A percentile compares a stretch with the other conserved stretches of the same genome.
phyloP scores from a whole-genome alignment of 2,888 invertebrate genomes.

The Hyposoter didymator region DNA sequence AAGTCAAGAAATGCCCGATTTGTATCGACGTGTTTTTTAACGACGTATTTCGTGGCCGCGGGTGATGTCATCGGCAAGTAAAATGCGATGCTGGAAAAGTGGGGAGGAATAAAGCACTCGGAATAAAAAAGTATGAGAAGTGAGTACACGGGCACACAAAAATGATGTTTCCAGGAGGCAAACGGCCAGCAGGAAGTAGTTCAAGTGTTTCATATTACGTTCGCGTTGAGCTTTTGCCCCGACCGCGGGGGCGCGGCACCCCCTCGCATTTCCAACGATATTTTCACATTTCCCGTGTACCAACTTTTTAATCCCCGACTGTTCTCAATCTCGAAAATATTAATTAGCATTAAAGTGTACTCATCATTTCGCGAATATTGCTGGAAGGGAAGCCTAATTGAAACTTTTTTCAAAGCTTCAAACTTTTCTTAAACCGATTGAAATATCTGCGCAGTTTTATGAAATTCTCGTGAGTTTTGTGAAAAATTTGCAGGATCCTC shows the following conservation, averaged over 20 bases:
- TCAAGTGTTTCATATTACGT: conserved; percentile 72
- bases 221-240: conserved; percentile 48
- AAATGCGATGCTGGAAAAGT: conserved; percentile 51
- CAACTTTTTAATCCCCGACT: conserved; percentile 60
- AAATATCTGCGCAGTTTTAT: neutral
- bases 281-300: conserved; percentile 63
- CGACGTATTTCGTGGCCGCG: conserved; percentile 32
- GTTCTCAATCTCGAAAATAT: conserved; percentile 60
- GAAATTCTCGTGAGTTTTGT: neutral
- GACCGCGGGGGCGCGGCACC: conserved; percentile 2
- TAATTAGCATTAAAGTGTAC: conserved; percentile 57
- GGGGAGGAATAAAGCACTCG: conserved; percentile 19
- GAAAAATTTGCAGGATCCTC: neutral
- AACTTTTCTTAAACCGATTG: conserved; percentile 31
- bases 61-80: conserved; percentile 55
- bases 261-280: conserved; percentile 41
- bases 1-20: neutral
- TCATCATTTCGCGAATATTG: conserved; percentile 43
- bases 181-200: conserved; percentile 70
- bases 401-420: conserved; percentile 5
- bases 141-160: conserved; percentile 53
- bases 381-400: conserved; percentile 23
- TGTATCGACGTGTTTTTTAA: conserved; percentile 4
- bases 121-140: conserved; percentile 60
- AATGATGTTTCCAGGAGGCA: conserved; percentile 66